phyloP scores from a whole-genome alignment of 2,888 invertebrate genomes.

The Diachrysia chrysitis region DNA sequence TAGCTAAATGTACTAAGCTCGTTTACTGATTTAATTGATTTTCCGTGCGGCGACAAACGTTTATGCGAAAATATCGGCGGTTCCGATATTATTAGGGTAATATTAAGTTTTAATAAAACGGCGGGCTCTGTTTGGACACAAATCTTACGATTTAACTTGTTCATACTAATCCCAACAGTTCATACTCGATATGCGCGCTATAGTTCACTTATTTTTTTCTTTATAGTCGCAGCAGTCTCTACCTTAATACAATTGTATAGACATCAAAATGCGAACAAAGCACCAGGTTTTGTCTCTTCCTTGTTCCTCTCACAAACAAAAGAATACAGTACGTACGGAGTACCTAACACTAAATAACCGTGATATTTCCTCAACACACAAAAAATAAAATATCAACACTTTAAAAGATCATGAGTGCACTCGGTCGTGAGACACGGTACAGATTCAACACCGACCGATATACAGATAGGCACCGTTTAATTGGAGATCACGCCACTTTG shows the following conservation, averaged over 20 bases:
- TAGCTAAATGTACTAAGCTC: no score
- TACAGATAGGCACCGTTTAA: conserved; percentile 55
- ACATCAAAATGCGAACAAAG: background rate
- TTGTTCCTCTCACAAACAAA: background rate
- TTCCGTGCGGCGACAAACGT: no score
- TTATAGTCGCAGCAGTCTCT: background rate
- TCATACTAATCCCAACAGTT: no score
- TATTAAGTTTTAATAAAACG: no score
- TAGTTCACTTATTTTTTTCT: no score
- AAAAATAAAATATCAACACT: conserved; percentile 42
- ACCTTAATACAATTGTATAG: background rate
- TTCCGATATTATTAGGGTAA: no score
- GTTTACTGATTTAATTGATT: no score
- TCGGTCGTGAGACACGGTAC: conserved; percentile 59
- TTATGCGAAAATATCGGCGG: no score
- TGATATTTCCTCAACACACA: conserved; percentile 45
- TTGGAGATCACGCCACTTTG: conserved; percentile 58
- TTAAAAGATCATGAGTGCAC: conserved; percentile 48
- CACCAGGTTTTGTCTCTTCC: background rate
- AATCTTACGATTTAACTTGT: no score
- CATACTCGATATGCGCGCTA: no score
- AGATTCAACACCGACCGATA: conserved; percentile 54
- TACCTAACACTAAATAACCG: background rate
- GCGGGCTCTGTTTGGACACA: no score
- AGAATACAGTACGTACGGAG: background rate